Percentiles rank a stretch among this genome's conserved stretches.
These are phyloP conservation scores for Steromphala cineraria DNA, from an alignment of 2,888 invertebrate genomes.

Conservation along the genomic window DNA sequence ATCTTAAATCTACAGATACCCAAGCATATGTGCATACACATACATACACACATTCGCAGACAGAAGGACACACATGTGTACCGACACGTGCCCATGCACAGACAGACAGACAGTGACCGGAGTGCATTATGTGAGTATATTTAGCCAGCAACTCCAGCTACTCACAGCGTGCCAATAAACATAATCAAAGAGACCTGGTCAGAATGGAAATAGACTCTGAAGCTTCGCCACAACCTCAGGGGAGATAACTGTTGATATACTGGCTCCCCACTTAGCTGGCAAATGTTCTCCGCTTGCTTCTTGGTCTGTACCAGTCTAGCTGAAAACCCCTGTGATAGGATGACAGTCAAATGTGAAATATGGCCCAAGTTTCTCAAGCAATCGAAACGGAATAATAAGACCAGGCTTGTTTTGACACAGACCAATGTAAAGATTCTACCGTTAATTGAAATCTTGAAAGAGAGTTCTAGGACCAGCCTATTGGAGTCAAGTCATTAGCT, in stretches of 20 bases:
- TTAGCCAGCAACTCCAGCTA: not conserved
- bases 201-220: not conserved
- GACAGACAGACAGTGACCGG: not conserved
- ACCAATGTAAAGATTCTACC: not conserved
- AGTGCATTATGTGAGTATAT: not conserved
- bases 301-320: not conserved
- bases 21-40: constrained; percentile 13
- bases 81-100: not conserved
- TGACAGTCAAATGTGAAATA: not conserved
- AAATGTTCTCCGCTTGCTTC: not conserved
- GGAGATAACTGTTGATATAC: not conserved
- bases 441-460: not conserved
- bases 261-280: not conserved
- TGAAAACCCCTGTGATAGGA: not conserved
- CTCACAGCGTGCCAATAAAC: not conserved
- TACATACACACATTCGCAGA: constrained; percentile 16
- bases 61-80: constrained; percentile 21
- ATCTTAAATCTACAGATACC: not conserved
- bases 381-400: not conserved
- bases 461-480: not conserved
- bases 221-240: not conserved
- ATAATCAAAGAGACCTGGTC: not conserved
- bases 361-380: not conserved
- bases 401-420: not conserved
- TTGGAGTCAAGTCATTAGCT: not conserved